phyloP scores from a whole-genome alignment of 2,797 vertebrate genomes.

The Lepus townsendii region DNA sequence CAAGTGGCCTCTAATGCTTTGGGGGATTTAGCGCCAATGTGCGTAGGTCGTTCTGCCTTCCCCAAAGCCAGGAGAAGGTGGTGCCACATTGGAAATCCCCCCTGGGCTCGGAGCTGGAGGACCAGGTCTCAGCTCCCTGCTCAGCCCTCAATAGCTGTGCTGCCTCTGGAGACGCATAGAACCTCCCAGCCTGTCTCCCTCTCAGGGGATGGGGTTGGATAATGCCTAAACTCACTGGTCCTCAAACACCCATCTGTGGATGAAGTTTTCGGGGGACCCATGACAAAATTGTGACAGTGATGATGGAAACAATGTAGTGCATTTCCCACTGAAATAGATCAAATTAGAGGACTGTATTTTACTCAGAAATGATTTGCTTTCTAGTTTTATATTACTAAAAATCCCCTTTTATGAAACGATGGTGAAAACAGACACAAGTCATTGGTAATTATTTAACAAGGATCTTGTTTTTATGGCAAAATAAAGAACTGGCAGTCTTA shows the following conservation, averaged over 20 bases:
- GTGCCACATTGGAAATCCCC: neutral
- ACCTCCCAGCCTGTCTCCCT: neutral
- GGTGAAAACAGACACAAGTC: neutral
- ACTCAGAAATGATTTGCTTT: neutral
- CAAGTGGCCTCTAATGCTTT: neutral
- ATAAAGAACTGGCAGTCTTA: neutral
- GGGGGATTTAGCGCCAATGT: neutral
- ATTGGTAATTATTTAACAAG: neutral
- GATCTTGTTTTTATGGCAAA: constrained; percentile 59
- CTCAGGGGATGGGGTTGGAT: neutral
- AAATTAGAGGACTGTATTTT: neutral
- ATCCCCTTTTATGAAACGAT: neutral
- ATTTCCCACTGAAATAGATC: constrained; percentile 38
- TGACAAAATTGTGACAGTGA: neutral
- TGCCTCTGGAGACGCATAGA: neutral
- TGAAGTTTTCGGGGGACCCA: neutral
- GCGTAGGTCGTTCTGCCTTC: neutral
- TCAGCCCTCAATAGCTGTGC: neutral
- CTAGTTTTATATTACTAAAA: constrained; percentile 37
- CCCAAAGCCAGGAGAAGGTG: constrained; percentile 34
- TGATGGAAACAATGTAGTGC: neutral
- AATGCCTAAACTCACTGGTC: neutral
- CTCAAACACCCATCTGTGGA: neutral
- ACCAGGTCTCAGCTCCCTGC: neutral
- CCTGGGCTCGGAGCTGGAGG: neutral